Evolutionary conservation across 1,140 invertebrate species (phyloP).

Genomic region (Steinernema feltiae): DNA sequence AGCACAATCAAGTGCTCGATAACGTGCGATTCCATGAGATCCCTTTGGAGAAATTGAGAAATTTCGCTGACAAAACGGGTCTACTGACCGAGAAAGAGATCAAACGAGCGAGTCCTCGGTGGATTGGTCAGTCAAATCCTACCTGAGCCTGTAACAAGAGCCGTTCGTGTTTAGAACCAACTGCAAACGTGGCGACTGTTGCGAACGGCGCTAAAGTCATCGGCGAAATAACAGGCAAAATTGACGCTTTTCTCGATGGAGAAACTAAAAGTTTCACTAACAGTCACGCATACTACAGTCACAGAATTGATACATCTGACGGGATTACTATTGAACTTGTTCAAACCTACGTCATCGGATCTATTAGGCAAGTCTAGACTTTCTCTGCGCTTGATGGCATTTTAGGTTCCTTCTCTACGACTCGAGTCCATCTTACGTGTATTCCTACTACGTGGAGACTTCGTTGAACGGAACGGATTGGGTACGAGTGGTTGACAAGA

Average conservation of each 20-base stretch:
- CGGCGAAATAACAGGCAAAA: not conserved
- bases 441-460: not conserved
- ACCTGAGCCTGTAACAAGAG: too few species aligned
- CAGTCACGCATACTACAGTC: not conserved
- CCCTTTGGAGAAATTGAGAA: too few species aligned
- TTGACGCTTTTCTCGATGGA: not conserved
- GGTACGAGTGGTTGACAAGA: not conserved
- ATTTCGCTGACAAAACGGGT: too few species aligned
- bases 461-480: not conserved
- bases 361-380: not conserved
- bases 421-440: not conserved
- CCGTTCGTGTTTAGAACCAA: too few species aligned
- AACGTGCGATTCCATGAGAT: too few species aligned
- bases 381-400: not conserved
- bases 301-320: not conserved
- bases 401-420: not conserved
- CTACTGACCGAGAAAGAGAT: too few species aligned
- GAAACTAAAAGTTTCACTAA: not conserved
- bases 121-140: too few species aligned
- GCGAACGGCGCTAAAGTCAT: not conserved
- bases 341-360: not conserved
- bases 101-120: too few species aligned
- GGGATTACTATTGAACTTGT: not conserved
- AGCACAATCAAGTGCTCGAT: too few species aligned
- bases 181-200: not conserved